Base-by-base conservation (phyloP, 2,888 invertebrate genomes). In the Drosophila seclusa region DNA sequence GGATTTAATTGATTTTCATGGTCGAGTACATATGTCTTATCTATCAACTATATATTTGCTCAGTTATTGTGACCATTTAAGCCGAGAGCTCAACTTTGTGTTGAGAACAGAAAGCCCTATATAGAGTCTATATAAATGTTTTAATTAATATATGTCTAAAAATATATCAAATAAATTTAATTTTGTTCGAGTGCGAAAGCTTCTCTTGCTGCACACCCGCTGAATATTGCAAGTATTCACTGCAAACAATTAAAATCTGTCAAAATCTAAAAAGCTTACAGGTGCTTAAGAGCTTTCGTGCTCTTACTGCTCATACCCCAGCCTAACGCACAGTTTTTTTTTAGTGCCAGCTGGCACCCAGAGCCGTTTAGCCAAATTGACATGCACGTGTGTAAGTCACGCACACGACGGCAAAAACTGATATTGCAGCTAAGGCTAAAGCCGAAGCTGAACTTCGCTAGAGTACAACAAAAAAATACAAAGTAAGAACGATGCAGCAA, bases 1-100 rank as follows among this genome's bases (percentile, higher is more conserved):
- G 79, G 83, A 91, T 90, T 91, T 91, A 91, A 91, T 91, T 91
- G 91, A 92, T 91, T 91, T 91, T 78, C 83, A 83, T 91, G 91
- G 88, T 66, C 81, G 84, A 90, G 80, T 91, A 85, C 82, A 78
- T 80, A 75, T 87, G 78, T 87, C 88, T 87, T 74, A 78, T 87
- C 80, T 80, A 73, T 82, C 77, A 89, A 66, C 65, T 75, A 76
- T 73, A 77, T 69, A 79, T 73, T 66, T 78, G 63, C 61, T 55
- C 66, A 69, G 70, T 68, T 52, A 67, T 60, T 73, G 67, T 52
- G 66, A 55, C 68, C 59, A 69, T 61, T 48, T 45, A 42, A 42
- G 57, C 34, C 54, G 18, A 45, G 13, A 21, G 29, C 52, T 40
- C 34, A 67, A 32, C 52, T 55, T 50, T 59, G 34, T 40, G 38